Evolutionary conservation across 2,797 vertebrate species (phyloP).

Genomic region (Graptemys geographica): DNA sequence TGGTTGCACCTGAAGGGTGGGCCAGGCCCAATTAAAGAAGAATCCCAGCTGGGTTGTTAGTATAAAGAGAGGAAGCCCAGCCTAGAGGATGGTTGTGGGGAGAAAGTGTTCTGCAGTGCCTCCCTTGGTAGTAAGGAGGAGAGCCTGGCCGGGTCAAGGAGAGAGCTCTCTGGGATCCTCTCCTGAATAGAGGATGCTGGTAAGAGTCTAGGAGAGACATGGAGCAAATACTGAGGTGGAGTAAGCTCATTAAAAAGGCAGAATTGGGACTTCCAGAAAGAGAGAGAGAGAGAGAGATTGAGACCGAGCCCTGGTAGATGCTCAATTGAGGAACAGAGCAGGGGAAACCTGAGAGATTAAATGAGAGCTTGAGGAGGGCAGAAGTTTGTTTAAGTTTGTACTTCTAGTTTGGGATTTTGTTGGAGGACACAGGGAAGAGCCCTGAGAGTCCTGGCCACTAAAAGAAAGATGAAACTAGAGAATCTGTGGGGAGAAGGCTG

Average conservation of each 20-base stretch:
- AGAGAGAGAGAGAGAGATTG: too few relatives aligned
- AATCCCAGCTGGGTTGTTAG: background rate
- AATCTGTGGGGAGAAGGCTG: background rate
- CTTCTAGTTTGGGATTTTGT: background rate
- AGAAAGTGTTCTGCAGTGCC: too few relatives aligned
- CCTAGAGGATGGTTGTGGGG: too few relatives aligned
- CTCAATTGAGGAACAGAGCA: background rate
- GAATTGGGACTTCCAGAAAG: background rate
- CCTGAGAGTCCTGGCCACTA: background rate
- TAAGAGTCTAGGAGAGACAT: too few relatives aligned
- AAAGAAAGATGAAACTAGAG: background rate
- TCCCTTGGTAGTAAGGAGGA: too few relatives aligned
- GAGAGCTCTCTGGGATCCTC: background rate
- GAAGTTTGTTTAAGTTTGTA: background rate
- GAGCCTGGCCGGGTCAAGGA: background rate
- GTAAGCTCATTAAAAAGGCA: background rate
- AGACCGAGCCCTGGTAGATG: background rate
- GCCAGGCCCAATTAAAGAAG: background rate
- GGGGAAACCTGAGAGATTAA: background rate
- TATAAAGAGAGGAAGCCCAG: too few relatives aligned
- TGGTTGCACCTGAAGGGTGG: background rate
- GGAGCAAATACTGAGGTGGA: background rate
- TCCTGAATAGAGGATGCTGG: background rate
- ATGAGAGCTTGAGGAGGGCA: background rate
- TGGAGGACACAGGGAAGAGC: background rate